Evolutionary conservation across 2,888 invertebrate genomes (phyloP).

Genomic region (Acleris holmiana): DNA sequence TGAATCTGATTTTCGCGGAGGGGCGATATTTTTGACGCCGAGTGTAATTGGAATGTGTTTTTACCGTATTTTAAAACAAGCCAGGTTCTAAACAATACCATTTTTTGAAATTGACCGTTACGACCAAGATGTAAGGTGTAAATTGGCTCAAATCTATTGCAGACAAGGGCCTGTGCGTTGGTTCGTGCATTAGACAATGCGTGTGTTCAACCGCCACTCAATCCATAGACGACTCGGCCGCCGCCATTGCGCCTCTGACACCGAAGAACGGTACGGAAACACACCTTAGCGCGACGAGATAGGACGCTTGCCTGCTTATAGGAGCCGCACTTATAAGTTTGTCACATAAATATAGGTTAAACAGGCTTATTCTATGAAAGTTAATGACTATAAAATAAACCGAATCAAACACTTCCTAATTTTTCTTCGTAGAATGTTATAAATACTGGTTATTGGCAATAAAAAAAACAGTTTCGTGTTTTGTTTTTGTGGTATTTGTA

Average conservation of each 20-base stretch:
- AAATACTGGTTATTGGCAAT: too few species aligned
- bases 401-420: too few species aligned
- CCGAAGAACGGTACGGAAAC: conserved; percentile 61
- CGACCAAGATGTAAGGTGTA: conserved; percentile 47
- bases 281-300: conserved; percentile 37
- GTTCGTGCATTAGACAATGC: conserved; percentile 80
- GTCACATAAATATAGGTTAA: neutral
- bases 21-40: too few species aligned
- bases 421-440: too few species aligned
- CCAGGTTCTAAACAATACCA: neutral
- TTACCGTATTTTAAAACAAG: too few species aligned
- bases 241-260: conserved; percentile 60
- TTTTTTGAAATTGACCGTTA: neutral
- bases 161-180: conserved; percentile 78
- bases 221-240: conserved; percentile 72
- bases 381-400: too few species aligned
- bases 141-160: conserved; percentile 63
- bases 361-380: too few species aligned
- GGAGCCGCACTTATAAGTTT: conserved; percentile 10
- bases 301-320: conserved; percentile 29
- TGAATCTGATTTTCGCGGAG: too few species aligned
- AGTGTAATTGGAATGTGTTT: too few species aligned
- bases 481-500: too few species aligned
- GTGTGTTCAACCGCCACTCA: conserved; percentile 72
- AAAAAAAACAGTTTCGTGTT: too few species aligned